These are phyloP conservation scores for Odontomachus brunneus DNA, from an alignment of 1,140 invertebrate species.

Conservation along the genomic window DNA sequence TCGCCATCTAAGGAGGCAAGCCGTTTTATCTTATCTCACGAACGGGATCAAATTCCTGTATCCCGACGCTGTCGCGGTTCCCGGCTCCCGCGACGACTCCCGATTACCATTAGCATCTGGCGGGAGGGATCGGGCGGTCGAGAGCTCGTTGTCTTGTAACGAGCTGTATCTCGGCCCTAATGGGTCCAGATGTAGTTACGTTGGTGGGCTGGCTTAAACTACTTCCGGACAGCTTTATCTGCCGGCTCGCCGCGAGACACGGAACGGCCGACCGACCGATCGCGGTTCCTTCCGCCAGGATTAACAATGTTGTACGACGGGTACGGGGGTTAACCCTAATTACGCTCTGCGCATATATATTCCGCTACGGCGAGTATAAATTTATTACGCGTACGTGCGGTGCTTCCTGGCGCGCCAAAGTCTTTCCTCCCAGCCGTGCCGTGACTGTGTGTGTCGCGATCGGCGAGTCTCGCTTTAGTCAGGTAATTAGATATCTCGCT, in stretches of 20 bases:
- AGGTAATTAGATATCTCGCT: neutral
- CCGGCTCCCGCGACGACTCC: neutral
- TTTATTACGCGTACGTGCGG: slow-evolving; percentile 2
- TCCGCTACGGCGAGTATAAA: slow-evolving; percentile 27
- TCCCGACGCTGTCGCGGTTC: neutral
- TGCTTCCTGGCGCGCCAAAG: neutral
- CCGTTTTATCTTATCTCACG: slow-evolving; percentile 43
- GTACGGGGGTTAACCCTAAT: slow-evolving; percentile 61
- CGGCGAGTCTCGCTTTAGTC: too few species aligned
- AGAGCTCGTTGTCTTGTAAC: slow-evolving; percentile 66
- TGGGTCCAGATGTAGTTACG: slow-evolving; percentile 74
- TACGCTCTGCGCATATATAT: slow-evolving; percentile 58
- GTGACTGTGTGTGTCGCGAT: too few species aligned
- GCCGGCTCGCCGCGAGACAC: slow-evolving; percentile 66
- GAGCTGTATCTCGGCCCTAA: slow-evolving; percentile 67
- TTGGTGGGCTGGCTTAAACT: slow-evolving; percentile 68
- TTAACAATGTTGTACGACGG: slow-evolving; percentile 71
- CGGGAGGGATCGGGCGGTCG: neutral
- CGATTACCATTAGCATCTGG: slow-evolving; percentile 65
- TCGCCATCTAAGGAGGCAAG: slow-evolving; percentile 10
- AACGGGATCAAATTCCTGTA: slow-evolving; percentile 39
- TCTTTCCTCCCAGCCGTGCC: too few species aligned
- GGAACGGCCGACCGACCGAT: slow-evolving; percentile 66
- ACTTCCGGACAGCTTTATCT: slow-evolving; percentile 75
- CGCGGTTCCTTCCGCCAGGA: slow-evolving; percentile 58